Evolutionary conservation across 2,113 vertebrate species (phyloP), one percentile per base, ranked within the genome.

Genomic region (Chitala chitala): DNA sequence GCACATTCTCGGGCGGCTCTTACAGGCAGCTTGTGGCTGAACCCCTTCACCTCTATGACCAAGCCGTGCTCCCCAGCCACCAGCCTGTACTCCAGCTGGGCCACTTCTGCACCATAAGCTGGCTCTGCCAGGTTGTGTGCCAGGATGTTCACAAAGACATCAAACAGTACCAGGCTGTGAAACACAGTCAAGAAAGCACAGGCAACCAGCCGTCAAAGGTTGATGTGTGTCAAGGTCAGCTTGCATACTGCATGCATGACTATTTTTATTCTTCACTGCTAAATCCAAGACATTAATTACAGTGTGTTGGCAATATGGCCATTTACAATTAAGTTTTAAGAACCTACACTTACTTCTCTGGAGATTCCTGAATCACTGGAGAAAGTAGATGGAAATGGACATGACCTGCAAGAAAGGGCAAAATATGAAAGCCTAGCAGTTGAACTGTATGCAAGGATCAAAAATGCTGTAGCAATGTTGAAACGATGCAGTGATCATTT

Each of bases 11-110:
- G 51, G n/a, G 65, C 15, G 44, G 12, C 2, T 87, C 94, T 94
- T 84, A 97, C 95, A 75, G 93, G 90, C 78, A 99, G 90, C 83
- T 97, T 98, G 81, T 98, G 94, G 84, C 97, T 96, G 86, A 98
- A 98, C 74, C 95, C 95, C 77, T 95, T 96, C 75, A 95, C 93
- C 82, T 92, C 89, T 81, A 99, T 88, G 80, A 95, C 86, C 38
- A 99, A 82, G 75, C 95, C 95, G 0, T 98, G 94, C 77, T 98
- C 95, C 53, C 94, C 95, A 17, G 94, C 93, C 48, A 93, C 85
- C 51, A 99, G 85, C 68, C 94, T 97, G 76, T 98, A 97, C 64
- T 96, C 95, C 80, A 98, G 63, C 82, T 96, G 95, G 38, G 95
- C 95, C 0, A 98, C 94, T 0, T 96, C 94, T 5, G 96, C 96